These are phyloP conservation scores for Nesogale talazaci DNA, from an alignment of 2,113 vertebrate species.

Conservation along the genomic window DNA sequence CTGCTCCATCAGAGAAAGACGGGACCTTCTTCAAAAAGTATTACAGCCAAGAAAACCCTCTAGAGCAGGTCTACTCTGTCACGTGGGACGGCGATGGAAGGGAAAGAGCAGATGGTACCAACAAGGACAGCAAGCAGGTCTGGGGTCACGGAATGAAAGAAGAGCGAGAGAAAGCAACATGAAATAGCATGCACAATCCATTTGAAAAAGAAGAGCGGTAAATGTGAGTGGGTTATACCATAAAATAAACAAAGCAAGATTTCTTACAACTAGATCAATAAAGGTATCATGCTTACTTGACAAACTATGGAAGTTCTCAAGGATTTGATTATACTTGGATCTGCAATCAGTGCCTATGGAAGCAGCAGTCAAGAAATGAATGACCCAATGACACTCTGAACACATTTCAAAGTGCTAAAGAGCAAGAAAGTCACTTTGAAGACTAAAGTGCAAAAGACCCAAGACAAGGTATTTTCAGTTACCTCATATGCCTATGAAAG, in stretches of 20 bases:
- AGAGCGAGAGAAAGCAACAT: conserved; percentile 48
- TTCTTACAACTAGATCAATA: background rate
- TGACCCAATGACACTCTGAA: background rate
- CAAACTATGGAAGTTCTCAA: background rate
- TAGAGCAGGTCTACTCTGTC: background rate
- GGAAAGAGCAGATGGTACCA: background rate
- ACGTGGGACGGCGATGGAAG: background rate
- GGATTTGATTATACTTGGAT: background rate
- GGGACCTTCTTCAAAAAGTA: background rate
- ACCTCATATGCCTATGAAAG: no score
- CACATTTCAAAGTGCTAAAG: background rate
- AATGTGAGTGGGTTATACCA: background rate
- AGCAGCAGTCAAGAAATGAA: background rate
- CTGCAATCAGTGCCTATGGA: background rate
- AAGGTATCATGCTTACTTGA: background rate
- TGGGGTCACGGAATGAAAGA: conserved; percentile 41
- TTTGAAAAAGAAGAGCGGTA: conserved; percentile 44
- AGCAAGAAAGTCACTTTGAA: background rate
- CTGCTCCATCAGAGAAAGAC: background rate
- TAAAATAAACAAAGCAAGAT: background rate
- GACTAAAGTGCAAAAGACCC: background rate
- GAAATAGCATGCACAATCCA: conserved; percentile 32
- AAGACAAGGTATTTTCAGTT: no score
- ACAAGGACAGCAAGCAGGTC: background rate
- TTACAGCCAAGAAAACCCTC: background rate